Percentiles rank a stretch among this genome's conserved stretches.
Evolutionary conservation across 2,113 vertebrate genomes (phyloP).

Genomic region (Siphamia tubifer): DNA sequence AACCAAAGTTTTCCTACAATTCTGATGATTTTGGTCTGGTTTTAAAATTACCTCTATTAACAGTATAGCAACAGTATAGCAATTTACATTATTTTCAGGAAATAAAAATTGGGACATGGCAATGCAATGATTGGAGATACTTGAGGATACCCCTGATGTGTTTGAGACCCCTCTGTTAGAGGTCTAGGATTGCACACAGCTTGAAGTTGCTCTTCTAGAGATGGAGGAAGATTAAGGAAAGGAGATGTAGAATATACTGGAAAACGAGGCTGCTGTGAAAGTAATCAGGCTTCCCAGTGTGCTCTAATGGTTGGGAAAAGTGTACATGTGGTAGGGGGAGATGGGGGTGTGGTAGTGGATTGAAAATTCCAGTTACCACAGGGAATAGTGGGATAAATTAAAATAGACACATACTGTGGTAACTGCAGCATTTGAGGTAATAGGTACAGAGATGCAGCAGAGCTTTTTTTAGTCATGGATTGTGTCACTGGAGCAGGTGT

Average conservation of each 20-base stretch:
- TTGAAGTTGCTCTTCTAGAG: background rate
- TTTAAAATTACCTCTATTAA: too few relatives aligned
- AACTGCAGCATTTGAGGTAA: background rate
- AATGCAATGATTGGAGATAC: too few relatives aligned
- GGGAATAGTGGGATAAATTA: slow-evolving; percentile 12
- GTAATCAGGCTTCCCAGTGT: background rate
- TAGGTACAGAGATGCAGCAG: background rate
- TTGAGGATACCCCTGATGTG: background rate
- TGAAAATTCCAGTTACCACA: slow-evolving; percentile 13
- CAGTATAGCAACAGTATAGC: too few relatives aligned
- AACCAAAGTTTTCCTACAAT: too few relatives aligned
- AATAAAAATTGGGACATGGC: too few relatives aligned
- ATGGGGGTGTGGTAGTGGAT: slow-evolving; percentile 4
- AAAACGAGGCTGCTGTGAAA: slow-evolving; percentile 1
- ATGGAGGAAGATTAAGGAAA: background rate
- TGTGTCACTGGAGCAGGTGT: background rate
- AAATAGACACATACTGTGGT: slow-evolving; percentile 2
- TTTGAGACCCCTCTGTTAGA: background rate
- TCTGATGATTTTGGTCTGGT: too few relatives aligned
- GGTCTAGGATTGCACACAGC: background rate
- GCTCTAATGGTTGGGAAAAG: background rate
- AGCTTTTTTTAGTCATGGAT: background rate
- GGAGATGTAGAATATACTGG: background rate
- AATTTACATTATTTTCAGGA: too few relatives aligned
- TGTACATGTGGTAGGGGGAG: background rate